Percentiles rank a stretch among this genome's conserved stretches.
phyloP scores from a whole-genome alignment of 2,888 invertebrate species.

The Melanophora roralis region DNA sequence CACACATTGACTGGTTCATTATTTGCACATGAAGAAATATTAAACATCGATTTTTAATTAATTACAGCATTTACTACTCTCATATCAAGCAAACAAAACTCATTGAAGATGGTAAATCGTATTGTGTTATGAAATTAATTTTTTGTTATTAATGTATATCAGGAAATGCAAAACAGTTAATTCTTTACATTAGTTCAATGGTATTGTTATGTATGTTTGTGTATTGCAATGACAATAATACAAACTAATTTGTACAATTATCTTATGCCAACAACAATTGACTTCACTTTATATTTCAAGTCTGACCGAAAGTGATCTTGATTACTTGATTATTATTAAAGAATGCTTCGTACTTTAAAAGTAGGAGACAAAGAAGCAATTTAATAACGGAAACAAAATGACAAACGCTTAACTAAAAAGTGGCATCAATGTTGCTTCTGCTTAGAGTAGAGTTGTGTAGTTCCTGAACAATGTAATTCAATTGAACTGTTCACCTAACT shows the following conservation, averaged over 20 bases:
- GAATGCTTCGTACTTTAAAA: slow-evolving; percentile 7
- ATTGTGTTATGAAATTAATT: slow-evolving; percentile 37
- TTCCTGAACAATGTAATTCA: no score
- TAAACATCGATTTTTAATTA: slow-evolving; percentile 20
- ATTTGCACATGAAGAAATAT: neutral
- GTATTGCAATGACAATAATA: neutral
- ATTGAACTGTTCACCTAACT: no score
- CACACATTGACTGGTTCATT: slow-evolving; percentile 7
- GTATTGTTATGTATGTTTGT: neutral
- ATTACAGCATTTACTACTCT: neutral
- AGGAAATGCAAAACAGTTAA: slow-evolving; percentile 59
- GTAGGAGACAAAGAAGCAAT: neutral
- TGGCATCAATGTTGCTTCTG: slow-evolving; percentile 21
- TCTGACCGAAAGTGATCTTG: slow-evolving; percentile 63
- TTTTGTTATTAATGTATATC: slow-evolving; percentile 40
- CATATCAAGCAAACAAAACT: neutral
- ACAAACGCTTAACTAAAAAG: neutral
- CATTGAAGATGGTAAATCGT: neutral
- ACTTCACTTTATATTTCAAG: slow-evolving; percentile 52
- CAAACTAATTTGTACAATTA: slow-evolving; percentile 31
- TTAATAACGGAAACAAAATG: neutral
- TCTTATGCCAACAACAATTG: slow-evolving; percentile 56
- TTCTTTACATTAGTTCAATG: slow-evolving; percentile 31
- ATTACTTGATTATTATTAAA: slow-evolving; percentile 47
- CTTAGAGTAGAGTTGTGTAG: neutral